phyloP scores from a whole-genome alignment of 2,888 invertebrate species.

The Pyrrhia umbra region DNA sequence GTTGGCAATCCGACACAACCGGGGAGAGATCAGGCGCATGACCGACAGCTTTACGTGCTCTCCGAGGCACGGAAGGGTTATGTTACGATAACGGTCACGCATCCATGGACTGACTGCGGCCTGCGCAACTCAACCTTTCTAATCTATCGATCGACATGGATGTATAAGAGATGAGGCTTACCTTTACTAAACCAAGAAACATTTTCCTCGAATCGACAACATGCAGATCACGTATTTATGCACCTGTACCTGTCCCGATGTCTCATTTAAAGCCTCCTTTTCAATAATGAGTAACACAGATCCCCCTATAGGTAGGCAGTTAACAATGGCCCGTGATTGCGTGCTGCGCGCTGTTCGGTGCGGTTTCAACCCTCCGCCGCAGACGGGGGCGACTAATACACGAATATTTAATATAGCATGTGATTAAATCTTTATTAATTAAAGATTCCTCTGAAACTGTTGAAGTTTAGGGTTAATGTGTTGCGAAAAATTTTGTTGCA shows the following conservation, averaged over 20 bases:
- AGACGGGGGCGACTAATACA: conserved; percentile 64
- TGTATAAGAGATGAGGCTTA: not conserved
- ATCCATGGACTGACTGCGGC: no score
- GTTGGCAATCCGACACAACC: no score
- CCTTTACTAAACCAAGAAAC: not conserved
- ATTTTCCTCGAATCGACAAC: not conserved
- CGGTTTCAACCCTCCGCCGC: conserved; percentile 74
- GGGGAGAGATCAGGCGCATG: no score
- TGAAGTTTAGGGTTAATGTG: conserved; percentile 5
- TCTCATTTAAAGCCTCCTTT: conserved; percentile 43
- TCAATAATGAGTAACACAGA: conserved; percentile 48
- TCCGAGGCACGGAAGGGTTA: no score
- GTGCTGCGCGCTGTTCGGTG: conserved; percentile 70
- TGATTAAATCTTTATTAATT: conserved; percentile 74
- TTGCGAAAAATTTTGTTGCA: not conserved
- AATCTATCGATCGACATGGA: no score
- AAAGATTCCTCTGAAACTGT: conserved; percentile 52
- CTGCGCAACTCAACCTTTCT: no score
- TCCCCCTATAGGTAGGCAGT: conserved; percentile 34
- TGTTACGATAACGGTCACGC: no score
- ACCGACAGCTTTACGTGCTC: no score
- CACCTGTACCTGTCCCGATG: conserved; percentile 8
- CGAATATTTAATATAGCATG: conserved; percentile 72
- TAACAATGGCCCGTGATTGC: conserved; percentile 81
- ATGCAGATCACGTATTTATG: conserved; percentile 22